Evolutionary conservation across 2,113 vertebrate genomes (phyloP).

Genomic region (Scalopus aquaticus): DNA sequence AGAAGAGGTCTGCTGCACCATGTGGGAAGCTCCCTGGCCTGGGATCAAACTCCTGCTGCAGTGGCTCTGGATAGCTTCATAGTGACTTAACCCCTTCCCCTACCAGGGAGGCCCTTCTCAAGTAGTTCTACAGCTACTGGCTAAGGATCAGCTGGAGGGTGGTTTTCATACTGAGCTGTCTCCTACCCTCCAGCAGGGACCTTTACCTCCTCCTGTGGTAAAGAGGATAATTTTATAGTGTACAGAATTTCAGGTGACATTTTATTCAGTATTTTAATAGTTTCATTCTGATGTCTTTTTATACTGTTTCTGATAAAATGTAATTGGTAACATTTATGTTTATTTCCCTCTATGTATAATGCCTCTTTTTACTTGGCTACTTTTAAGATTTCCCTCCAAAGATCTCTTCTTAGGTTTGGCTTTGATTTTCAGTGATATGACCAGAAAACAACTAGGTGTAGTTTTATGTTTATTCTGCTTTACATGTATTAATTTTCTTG

Average conservation of each 20-base stretch:
- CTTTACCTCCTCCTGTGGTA: not conserved
- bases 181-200: not conserved
- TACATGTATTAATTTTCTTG: not conserved
- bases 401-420: not conserved
- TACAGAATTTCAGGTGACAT: not conserved
- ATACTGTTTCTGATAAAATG: not conserved
- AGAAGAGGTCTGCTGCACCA: too few relatives aligned
- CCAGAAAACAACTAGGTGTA: not conserved
- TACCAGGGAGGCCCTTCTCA: too few relatives aligned
- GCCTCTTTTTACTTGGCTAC: not conserved
- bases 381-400: not conserved
- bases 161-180: not conserved
- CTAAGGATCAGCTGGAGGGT: not conserved
- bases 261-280: not conserved
- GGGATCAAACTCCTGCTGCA: too few relatives aligned
- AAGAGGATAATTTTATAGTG: not conserved
- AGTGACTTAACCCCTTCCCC: too few relatives aligned
- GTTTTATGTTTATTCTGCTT: not conserved
- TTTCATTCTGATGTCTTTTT: not conserved
- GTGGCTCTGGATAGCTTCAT: too few relatives aligned
- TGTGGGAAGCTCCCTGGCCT: too few relatives aligned
- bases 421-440: not conserved
- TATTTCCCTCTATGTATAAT: not conserved
- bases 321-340: not conserved
- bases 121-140: too few relatives aligned